Evolutionary conservation across 2,797 vertebrate species (phyloP), one percentile per base, ranked within the genome.

Genomic region (Vespertilio murinus): DNA sequence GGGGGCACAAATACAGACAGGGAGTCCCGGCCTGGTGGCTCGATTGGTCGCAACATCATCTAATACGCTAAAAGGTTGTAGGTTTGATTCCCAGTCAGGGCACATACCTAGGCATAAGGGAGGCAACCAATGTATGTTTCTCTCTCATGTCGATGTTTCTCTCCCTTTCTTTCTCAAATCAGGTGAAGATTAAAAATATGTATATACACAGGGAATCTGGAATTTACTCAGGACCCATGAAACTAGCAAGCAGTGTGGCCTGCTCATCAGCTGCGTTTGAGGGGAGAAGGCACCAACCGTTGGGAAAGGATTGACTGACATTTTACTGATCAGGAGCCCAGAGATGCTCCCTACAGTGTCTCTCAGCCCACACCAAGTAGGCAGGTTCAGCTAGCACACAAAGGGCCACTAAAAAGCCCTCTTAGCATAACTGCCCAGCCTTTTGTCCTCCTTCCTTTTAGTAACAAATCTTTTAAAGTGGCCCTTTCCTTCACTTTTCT

Each of bases 391-490:
- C 49, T 38, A 69, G 33, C 40, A 78, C 49, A 91, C 30, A 78
- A 89, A 96, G 16, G 83, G 18, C 52, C 52, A 86, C 93, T 73
- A 47, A 92, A 94, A 92, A 42, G 17, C 42, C 75, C 22, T 87
- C 77, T 80, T 54, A 78, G 67, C 38, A 80, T 95, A 94, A 95
- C 73, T 93, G 52, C n/a, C 49, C 93, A 89, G 65, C 13, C 65
- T 86, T 80, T 93, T 82, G 30, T 90, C 79, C n/a, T 77, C 65
- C n/a, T 30, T 78, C 23, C 25, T 95, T 56, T 65, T 52, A 75
- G 25, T 69, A 77, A 42, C 9, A 94, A 93, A 80, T 83, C 52
- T 49, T 80, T 96, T 75, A 13, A 96, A 96, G 94, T 33, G 28
- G 40, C 33, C 11, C 56, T 83, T 88, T 67, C 35, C 47, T 67